These are phyloP conservation scores for Pelagia noctiluca DNA, from an alignment of 30 jellyfish, hydroid and myxozoan genomes.

Conservation along the genomic window DNA sequence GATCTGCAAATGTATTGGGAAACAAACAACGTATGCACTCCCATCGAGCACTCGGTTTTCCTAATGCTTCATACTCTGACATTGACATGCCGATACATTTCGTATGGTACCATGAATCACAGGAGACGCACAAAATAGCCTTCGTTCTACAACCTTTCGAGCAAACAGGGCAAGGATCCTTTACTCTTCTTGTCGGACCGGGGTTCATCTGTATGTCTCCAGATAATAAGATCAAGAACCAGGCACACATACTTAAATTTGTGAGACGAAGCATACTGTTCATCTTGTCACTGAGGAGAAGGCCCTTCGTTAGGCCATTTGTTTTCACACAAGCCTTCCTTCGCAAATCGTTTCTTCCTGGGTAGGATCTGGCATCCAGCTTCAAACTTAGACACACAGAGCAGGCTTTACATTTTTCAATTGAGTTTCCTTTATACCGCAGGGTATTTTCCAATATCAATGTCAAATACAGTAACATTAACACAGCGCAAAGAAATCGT, in stretches of 20 bases:
- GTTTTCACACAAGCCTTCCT: slow-evolving; percentile 59
- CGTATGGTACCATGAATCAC: slow-evolving; percentile 65
- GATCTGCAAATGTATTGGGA: slow-evolving; percentile 58
- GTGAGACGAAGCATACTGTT: slow-evolving; percentile 53
- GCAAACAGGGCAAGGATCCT: slow-evolving; percentile 63
- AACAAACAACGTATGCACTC: slow-evolving; percentile 53
- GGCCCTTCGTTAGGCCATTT: slow-evolving; percentile 62
- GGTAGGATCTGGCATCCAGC: slow-evolving; percentile 62
- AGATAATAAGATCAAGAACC: slow-evolving; percentile 50
- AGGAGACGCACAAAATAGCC: slow-evolving; percentile 53
- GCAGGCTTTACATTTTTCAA: slow-evolving; percentile 66
- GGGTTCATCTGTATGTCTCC: slow-evolving; percentile 59
- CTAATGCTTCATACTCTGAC: slow-evolving; percentile 43
- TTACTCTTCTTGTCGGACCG: slow-evolving; percentile 66
- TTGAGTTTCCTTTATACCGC: slow-evolving; percentile 49
- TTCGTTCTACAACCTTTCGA: slow-evolving; percentile 64
- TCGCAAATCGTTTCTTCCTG: slow-evolving; percentile 67
- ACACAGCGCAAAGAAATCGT: slow-evolving; percentile 62
- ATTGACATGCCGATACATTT: slow-evolving; percentile 63
- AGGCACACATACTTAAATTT: slow-evolving; percentile 53
- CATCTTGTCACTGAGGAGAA: slow-evolving; percentile 58
- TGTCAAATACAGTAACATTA: slow-evolving; percentile 60
- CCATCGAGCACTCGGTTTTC: slow-evolving; percentile 66
- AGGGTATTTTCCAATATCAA: slow-evolving; percentile 70
- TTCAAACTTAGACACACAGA: slow-evolving; percentile 62